Conservation (phyloP, 2,113 vertebrate species). For the Sterrhoptilus dennistouni region DNA sequence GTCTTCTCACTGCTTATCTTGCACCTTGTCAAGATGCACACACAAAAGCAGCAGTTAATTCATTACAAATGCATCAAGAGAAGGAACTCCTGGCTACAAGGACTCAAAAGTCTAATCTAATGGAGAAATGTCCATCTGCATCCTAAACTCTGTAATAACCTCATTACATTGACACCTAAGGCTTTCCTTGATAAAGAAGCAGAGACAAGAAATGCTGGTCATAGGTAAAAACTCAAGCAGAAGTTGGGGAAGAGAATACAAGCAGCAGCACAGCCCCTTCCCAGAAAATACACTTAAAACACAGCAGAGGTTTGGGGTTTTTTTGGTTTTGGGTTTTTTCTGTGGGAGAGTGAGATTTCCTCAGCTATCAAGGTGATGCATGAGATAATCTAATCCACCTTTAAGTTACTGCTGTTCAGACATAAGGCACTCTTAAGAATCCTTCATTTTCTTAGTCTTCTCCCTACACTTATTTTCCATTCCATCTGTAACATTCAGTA, state of each 20-base stretch:
- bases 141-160: background rate
- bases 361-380: background rate
- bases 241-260: background rate
- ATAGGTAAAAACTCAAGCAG: background rate
- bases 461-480: background rate
- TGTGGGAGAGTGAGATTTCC: background rate
- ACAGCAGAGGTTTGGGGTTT: background rate
- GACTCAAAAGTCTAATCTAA: background rate
- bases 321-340: background rate
- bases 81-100: background rate
- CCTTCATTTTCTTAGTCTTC: background rate
- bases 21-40: background rate
- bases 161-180: background rate
- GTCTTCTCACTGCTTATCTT: background rate
- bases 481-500: conserved; percentile 33
- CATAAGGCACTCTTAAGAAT: background rate
- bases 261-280: background rate
- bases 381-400: background rate
- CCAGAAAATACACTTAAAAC: background rate
- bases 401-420: background rate
- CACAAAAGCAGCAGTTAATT: background rate
- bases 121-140: background rate
- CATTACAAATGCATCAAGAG: background rate
- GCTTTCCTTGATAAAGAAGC: background rate
- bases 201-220: background rate